Percentiles rank a stretch among this genome's conserved stretches.
These are phyloP conservation scores for Frankliniella intonsa DNA, from an alignment of 2,888 invertebrate genomes.

Conservation along the genomic window DNA sequence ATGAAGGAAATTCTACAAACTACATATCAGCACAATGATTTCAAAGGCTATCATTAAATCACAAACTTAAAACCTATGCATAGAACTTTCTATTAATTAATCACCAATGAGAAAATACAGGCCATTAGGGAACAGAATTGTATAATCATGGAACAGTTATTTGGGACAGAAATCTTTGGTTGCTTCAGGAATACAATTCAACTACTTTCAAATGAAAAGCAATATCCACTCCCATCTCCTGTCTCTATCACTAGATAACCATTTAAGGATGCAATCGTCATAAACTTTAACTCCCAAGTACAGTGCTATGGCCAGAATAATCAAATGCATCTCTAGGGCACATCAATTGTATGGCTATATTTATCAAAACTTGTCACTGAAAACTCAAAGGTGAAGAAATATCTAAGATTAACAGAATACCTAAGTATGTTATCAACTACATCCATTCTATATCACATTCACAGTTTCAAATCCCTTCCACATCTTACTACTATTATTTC, in stretches of 20 bases:
- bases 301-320: no score
- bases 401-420: neutral
- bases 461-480: neutral
- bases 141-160: neutral
- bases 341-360: no score
- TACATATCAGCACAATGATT: neutral
- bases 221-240: neutral
- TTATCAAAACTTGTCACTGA: no score
- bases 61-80: slow-evolving; percentile 9
- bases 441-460: neutral
- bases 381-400: neutral
- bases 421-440: neutral
- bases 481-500: neutral
- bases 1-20: neutral
- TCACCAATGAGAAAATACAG: neutral
- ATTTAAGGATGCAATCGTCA: no score
- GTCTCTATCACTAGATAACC: no score
- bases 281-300: no score
- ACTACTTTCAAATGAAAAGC: neutral
- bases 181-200: slow-evolving; percentile 26
- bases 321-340: no score
- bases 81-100: slow-evolving; percentile 1
- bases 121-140: neutral
- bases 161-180: slow-evolving; percentile 17
- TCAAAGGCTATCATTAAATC: slow-evolving; percentile 1